These are phyloP conservation scores for Pseudochirops corinnae DNA, from an alignment of 2,797 vertebrate species.

Conservation along the genomic window DNA sequence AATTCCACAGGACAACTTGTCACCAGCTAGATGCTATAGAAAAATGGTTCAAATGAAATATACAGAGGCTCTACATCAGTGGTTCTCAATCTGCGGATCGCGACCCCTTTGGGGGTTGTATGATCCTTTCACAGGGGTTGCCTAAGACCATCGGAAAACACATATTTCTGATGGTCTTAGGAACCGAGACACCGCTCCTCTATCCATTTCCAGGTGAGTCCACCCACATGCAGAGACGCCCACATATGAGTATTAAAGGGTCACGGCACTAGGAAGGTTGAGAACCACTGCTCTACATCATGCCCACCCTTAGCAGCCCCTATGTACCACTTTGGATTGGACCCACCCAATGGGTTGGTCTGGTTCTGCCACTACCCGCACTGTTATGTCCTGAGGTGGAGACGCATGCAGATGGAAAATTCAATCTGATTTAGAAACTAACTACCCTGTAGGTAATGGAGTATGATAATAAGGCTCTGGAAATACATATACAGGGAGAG, in stretches of 20 bases:
- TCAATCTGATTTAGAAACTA: constrained; percentile 79
- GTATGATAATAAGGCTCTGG: constrained; percentile 79
- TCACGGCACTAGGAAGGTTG: too few species aligned
- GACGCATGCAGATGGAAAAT: constrained; percentile 71
- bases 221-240: too few species aligned
- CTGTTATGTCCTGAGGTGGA: constrained; percentile 54
- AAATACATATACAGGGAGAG: constrained; percentile 75
- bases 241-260: too few species aligned
- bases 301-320: constrained; percentile 57
- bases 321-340: constrained; percentile 59
- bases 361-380: constrained; percentile 72
- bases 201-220: too few species aligned
- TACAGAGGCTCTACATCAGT: constrained; percentile 67
- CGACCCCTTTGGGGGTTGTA: too few species aligned
- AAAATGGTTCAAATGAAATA: constrained; percentile 40
- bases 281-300: too few species aligned
- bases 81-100: too few species aligned
- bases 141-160: too few species aligned
- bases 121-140: too few species aligned
- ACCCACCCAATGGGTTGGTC: constrained; percentile 61
- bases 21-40: not conserved
- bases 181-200: too few species aligned
- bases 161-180: too few species aligned
- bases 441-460: constrained; percentile 75
- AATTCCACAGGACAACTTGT: not conserved